Evolutionary conservation across 2,113 vertebrate genomes (phyloP).

Genomic region (zebrafish (Danio rerio)): DNA sequence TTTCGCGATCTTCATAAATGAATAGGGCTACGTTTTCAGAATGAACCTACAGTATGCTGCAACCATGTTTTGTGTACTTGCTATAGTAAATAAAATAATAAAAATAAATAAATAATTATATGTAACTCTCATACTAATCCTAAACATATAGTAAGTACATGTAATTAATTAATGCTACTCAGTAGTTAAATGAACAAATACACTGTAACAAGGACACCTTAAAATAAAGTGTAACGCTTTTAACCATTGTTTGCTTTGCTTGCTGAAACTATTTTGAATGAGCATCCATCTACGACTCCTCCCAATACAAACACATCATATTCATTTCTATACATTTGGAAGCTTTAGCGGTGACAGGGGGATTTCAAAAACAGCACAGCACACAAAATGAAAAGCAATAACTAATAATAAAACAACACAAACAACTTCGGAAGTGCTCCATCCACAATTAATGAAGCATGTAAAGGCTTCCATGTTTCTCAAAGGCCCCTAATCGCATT

Average conservation of each 20-base stretch:
- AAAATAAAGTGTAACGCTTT: neutral
- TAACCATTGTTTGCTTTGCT: neutral
- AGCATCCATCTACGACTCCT: neutral
- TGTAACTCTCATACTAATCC: too few relatives aligned
- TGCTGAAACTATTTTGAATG: neutral
- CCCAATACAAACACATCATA: neutral
- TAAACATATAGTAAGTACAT: too few relatives aligned
- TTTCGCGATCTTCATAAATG: too few relatives aligned
- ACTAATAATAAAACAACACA: conserved; percentile 39
- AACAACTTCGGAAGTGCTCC: conserved; percentile 14
- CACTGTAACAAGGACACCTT: too few relatives aligned
- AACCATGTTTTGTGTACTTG: too few relatives aligned
- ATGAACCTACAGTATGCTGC: too few relatives aligned
- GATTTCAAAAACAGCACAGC: neutral
- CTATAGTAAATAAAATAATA: too few relatives aligned
- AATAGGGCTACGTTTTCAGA: too few relatives aligned
- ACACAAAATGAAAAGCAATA: conserved; percentile 20
- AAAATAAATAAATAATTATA: too few relatives aligned
- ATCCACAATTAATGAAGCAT: conserved; percentile 48
- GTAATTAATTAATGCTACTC: too few relatives aligned
- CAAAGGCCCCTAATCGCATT: conserved; percentile 41
- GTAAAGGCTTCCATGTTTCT: conserved; percentile 44
- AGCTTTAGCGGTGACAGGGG: neutral
- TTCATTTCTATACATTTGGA: neutral
- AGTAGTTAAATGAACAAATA: too few relatives aligned